Base-by-base conservation (phyloP, 1,140 invertebrate species). In the Zaprionus ghesquierei region DNA sequence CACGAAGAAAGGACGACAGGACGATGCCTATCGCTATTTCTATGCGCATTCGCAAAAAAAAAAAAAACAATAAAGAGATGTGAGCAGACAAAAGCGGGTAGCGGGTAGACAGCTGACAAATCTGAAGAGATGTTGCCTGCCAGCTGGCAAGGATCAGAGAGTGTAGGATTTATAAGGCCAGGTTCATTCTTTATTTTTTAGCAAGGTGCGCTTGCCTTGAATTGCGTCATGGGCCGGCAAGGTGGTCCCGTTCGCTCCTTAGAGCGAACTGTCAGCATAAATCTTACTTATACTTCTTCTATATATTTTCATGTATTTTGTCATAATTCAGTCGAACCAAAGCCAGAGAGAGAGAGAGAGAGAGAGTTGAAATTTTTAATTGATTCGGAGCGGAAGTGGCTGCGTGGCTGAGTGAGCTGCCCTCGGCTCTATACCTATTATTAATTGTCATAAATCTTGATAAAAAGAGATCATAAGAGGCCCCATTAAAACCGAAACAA, bases 391-490 rank as follows among this genome's bases (percentile, higher is more conserved):
- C 89, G 89, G 89, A 91, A 90, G 79, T 91, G 66, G 73, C 59
- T 53, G 54, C 70, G 60, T 51, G 66, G 33, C 38, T n/a, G n/a
- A n/a, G n/a, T n/a, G n/a, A n/a, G n/a, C n/a, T n/a, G n/a, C n/a
- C n/a, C 50, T 8, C 29, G 64, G 46, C 35, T 63, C 33, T 56
- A 90, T 80, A 89, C 84, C 89, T 89, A 82, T 91, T 90, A 91
- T 91, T 90, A 91, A 82, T 89, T 91, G 89, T 73, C 89, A 91
- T 91, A 91, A 91, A 91, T 91, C 89, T 89, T 89, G 76, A 77
- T 90, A 89, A 77, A 74, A 81, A 77, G 72, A 86, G 72, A 86
- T 79, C 68, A 76, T 55, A 68, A 77, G 31, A 35, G 59, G 33
- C 12, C 27, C 51, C 50, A 59, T 66, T 49, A 29, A 29, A n/a